Evolutionary conservation across 1,140 invertebrate genomes (phyloP), one percentile per base, ranked within the genome.

Genomic region (Macrobrachium rosenbergii): DNA sequence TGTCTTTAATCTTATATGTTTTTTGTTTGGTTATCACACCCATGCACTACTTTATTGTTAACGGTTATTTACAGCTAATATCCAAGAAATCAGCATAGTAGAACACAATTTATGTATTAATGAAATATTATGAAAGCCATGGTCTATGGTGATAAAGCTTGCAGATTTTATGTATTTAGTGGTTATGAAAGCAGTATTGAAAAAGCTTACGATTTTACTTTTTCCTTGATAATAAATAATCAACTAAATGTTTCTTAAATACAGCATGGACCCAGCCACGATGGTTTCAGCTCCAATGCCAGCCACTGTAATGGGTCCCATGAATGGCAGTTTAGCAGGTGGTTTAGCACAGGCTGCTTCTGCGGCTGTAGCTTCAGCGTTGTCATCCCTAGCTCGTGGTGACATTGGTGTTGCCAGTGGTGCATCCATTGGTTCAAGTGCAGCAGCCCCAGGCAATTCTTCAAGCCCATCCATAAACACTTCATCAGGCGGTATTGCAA

Each of bases 281-380:
- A 45, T 73, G 75, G 83, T 64, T 45, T 77, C 85, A 45, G 76
- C 58, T 58, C 80, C 83, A 62, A 64, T 60, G 67, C 72, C 83
- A 37, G n/a, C 83, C 58, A 78, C 85, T 16, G 82, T 88, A 75
- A 82, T 88, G 92, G 72, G 91, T 90, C 83, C 90, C 89, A 64
- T 89, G 90, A 23, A 88, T 92, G 28, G 89, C 90, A 82, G 90
- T 90, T 88, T 89, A 91, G 63, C 91, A 91, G 91, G 92, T 91
- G 87, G 90, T 83, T 72, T 91, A 45, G 91, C 92, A 14, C 92
- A 93, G 86, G 92, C 92, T 80, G 91, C 92, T 21, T 91, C 90
- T 37, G 92, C 92, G 23, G 93, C 92, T 16, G 90, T 93, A 59
- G 93, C 92, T 69, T 92, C 92, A 80, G 92, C 92, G 52, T 91